These are phyloP conservation scores for Drosophila grimshawi DNA, from an alignment of 1,140 invertebrate genomes.

Conservation along the genomic window DNA sequence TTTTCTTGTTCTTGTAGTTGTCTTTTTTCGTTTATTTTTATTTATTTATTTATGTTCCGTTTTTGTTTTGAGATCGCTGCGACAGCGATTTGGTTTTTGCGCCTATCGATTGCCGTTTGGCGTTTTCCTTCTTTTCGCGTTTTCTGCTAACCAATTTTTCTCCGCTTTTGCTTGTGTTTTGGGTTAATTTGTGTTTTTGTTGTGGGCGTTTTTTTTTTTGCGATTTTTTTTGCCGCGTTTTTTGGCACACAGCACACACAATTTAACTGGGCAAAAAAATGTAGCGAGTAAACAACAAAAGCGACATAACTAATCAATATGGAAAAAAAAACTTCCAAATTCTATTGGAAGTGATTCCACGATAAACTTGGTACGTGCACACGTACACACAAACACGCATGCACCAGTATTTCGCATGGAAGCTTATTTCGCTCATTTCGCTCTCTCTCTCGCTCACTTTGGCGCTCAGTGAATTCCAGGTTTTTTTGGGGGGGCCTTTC, in stretches of 20 bases:
- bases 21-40: too few species aligned
- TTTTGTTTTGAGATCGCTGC: neutral
- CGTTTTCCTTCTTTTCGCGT: neutral
- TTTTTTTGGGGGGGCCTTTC: constrained; percentile 11
- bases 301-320: constrained; percentile 85
- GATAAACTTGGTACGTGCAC: constrained; percentile 38
- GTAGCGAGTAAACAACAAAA: constrained; percentile 84
- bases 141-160: neutral
- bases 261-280: constrained; percentile 79
- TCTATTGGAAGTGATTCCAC: constrained; percentile 56
- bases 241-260: constrained; percentile 62
- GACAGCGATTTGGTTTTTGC: neutral
- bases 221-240: constrained; percentile 52
- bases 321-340: constrained; percentile 82
- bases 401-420: constrained; percentile 55
- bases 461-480: constrained; percentile 2
- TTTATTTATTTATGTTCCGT: neutral
- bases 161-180: constrained; percentile 12
- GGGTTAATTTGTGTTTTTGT: constrained; percentile 7
- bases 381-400: constrained; percentile 45
- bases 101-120: neutral
- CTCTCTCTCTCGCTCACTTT: neutral
- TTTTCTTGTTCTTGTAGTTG: neutral
- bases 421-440: constrained; percentile 21
- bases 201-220: constrained; percentile 4